A percentile compares a stretch with the other conserved stretches of the same genome.
Conservation (phyloP, 2,113 vertebrate species). For the Sebastes fasciatus region DNA sequence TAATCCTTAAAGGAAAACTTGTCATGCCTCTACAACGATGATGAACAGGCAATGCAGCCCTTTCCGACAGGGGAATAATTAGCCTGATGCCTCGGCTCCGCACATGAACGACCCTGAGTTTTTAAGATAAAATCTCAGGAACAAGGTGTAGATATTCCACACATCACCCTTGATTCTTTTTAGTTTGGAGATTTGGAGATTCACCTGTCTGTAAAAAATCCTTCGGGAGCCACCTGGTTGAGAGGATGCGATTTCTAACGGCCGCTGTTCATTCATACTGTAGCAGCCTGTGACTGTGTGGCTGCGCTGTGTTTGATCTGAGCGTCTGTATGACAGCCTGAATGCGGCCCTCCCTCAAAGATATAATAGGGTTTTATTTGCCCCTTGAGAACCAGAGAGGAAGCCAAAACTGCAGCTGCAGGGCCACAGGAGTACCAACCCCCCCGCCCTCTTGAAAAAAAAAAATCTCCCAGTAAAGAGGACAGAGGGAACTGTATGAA, state of each 20-base stretch:
- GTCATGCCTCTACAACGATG: constrained; percentile 16
- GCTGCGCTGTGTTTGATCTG: constrained; percentile 52
- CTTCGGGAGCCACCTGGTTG: constrained; percentile 47
- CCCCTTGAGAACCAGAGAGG: constrained; percentile 72
- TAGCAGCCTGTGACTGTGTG: constrained; percentile 43
- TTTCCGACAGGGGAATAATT: constrained; percentile 26
- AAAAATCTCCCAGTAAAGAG: constrained; percentile 7
- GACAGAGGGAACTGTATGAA: constrained; percentile 11
- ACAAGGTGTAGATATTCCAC: constrained; percentile 16
- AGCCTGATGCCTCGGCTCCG: constrained; percentile 15
- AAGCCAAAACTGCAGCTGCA: constrained; percentile 72
- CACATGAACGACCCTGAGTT: constrained; percentile 9
- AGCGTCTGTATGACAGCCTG: constrained; percentile 72
- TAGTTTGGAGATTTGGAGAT: constrained; percentile 21
- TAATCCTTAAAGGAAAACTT: constrained; percentile 32
- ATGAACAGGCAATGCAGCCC: constrained; percentile 21
- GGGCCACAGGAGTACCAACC: constrained; percentile 55
- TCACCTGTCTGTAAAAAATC: constrained; percentile 14
- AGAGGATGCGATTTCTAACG: constrained; percentile 18
- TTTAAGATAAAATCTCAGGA: constrained; percentile 19
- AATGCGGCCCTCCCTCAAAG: constrained; percentile 77
- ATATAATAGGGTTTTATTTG: constrained; percentile 79
- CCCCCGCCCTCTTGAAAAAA: constrained; percentile 2
- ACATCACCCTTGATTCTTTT: neutral
- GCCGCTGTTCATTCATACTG: constrained; percentile 65